Evolutionary conservation across 2,888 invertebrate genomes (phyloP), one percentile per base, ranked within the genome.

Genomic region (Thecophora atra): DNA sequence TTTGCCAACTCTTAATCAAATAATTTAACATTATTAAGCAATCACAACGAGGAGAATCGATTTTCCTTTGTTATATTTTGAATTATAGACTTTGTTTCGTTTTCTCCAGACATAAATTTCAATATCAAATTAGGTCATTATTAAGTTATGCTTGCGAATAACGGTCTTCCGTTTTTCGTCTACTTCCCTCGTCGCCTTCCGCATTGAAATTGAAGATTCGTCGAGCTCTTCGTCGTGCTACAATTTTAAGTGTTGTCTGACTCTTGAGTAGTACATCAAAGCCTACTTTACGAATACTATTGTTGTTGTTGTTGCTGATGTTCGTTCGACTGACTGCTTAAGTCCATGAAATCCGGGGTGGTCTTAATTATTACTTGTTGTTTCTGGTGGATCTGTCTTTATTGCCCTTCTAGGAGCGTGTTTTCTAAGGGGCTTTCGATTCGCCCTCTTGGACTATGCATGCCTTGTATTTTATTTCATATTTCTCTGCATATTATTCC

Each of bases 311-410:
- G 28, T 8, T 60, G 30, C 19, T 58, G n/a, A n/a, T 37, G 37
- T 37, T 1, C 3, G 37, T 37, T 37, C 7, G 37, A 37, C 37
- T 37, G 37, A 37, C 37, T 37, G 37, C 37, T 30, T 30, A 30
- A 60, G n/a, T 60, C n/a, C 47, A 44, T 7, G 24, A 47, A 26
- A 64, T n/a, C 64, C 15, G 24, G 64, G 64, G 64, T 47, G 64
- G 64, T 64, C 64, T 64, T 64, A 44, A 64, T 26, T 47, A 26
- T 64, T 47, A 47, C 28, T 47, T 64, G 47, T 64, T 64, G 44
- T 63, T 44, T 42, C 62, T 47, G n/a, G 17, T 3, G n/a, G 4
- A 28, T 28, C n/a, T 60, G 30, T 30, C 8, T 4, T 4, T 37
- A 11, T 8, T 37, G 37, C 37, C 37, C 11, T 37, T 37, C 6